Evolutionary conservation across 2,888 invertebrate species (phyloP), one percentile per base, ranked within the genome.

Genomic region (Ormyrus thymus): DNA sequence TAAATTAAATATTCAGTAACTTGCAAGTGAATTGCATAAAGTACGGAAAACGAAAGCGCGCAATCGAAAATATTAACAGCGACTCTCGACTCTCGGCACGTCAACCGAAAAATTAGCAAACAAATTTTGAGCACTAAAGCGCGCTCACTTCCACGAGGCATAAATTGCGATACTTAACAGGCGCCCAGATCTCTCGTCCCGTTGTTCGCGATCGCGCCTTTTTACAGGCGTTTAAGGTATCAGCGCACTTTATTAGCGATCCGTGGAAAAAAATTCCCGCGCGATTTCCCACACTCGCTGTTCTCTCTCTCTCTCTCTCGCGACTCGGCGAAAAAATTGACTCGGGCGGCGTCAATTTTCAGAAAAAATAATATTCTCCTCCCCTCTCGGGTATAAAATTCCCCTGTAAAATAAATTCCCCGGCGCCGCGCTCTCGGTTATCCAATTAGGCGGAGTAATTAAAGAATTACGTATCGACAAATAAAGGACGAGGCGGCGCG

Each of bases 371-470:
- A 29, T 80, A 80, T 80, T 58, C 46, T 50, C 46, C 50, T 48
- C 29, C 29, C n/a, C 10, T 55, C 29, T 46, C 43, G 29, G n/a
- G 53, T 53, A 70, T 65, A 71, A 72, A 68, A 72, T 75, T 62
- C n/a, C 7, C 58, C 46, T 59, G 53, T 78, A 69, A 76, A 78
- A 81, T 81, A 78, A 81, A 80, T 81, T 78, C 59, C 83, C 84
- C 86, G 89, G 88, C 89, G 88, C 89, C 88, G 87, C 86, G 87
- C 66, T 86, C 29, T 29, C 87, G 86, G 84, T 80, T 62, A 64
- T 86, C 89, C 89, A 89, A 89, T 89, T 89, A 89, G 89, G 85
- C 84, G 83, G 68, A 83, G 87, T 86, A 87, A 89, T 89, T 89
- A 89, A 86, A 85, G 86, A 86, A 87, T 87, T 87, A 86, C 83